Conservation (phyloP, 37 sponge, comb jelly and placozoan genomes). For the Trichoplax adhaerens region DNA sequence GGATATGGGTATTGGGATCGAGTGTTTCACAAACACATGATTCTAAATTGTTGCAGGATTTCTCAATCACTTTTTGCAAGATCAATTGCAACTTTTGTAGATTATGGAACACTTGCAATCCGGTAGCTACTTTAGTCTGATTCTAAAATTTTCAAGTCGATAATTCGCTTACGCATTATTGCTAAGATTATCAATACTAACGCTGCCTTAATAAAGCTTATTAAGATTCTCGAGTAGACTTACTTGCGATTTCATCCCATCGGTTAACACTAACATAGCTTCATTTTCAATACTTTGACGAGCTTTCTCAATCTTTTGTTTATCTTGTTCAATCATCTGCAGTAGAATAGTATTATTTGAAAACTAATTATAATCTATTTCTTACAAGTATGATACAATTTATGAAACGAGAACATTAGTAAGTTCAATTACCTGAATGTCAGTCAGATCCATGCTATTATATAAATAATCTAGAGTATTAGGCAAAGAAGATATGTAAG, state of each 20-base stretch:
- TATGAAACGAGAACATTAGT: no score
- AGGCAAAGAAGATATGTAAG: no score
- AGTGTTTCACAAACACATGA: conserved; percentile 46
- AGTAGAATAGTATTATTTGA: conserved; percentile 2
- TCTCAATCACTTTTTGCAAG: conserved; percentile 27
- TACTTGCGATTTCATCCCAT: conserved; percentile 72
- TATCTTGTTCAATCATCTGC: conserved; percentile 67
- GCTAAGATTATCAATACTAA: no score
- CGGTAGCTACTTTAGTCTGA: conserved; percentile 69
- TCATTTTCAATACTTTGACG: conserved; percentile 72
- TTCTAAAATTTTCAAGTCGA: conserved; percentile 23
- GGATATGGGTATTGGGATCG: conserved; percentile 47
- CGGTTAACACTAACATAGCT: conserved; percentile 65
- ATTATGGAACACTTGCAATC: conserved; percentile 85
- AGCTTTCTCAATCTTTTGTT: conserved; percentile 48
- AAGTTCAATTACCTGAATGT: conserved; percentile 31
- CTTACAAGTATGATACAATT: neutral
- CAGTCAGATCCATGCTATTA: conserved; percentile 32
- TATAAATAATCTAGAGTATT: conserved; percentile 21
- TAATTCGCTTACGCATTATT: neutral
- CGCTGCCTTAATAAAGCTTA: no score
- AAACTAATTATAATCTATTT: neutral
- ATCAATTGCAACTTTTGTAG: conserved; percentile 47
- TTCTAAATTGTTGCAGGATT: conserved; percentile 35
- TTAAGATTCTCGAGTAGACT: neutral